Evolutionary conservation across 2,113 vertebrate species (phyloP).

Genomic region (Siniperca chuatsi): DNA sequence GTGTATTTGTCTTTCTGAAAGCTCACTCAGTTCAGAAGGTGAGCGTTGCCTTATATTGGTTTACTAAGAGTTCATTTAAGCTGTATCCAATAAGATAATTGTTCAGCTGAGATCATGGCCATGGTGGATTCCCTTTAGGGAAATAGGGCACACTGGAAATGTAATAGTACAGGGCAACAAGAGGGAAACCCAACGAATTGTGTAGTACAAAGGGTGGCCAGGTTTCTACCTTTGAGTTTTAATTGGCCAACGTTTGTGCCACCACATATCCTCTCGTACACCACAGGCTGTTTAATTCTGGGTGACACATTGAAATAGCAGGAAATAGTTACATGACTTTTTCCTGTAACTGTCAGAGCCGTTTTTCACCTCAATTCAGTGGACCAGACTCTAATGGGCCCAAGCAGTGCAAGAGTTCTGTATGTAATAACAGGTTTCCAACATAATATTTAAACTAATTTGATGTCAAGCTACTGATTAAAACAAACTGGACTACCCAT

Average conservation of each 20-base stretch:
- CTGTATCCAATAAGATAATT: slow-evolving; percentile 53
- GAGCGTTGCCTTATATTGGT: slow-evolving; percentile 35
- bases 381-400: slow-evolving; percentile 21
- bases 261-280: slow-evolving; percentile 42
- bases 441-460: slow-evolving; percentile 50
- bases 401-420: background rate
- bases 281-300: slow-evolving; percentile 19
- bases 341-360: slow-evolving; percentile 24
- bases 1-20: background rate
- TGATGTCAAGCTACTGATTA: slow-evolving; percentile 49
- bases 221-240: slow-evolving; percentile 40
- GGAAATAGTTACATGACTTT: slow-evolving; percentile 62
- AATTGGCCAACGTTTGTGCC: slow-evolving; percentile 27
- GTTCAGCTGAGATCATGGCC: slow-evolving; percentile 44
- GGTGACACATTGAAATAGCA: slow-evolving; percentile 55
- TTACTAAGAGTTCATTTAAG: slow-evolving; percentile 47
- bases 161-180: slow-evolving; percentile 36
- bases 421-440: slow-evolving; percentile 48
- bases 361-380: slow-evolving; percentile 11
- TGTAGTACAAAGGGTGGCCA: slow-evolving; percentile 35
- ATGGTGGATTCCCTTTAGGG: slow-evolving; percentile 19
- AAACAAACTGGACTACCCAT: slow-evolving; percentile 36
- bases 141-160: slow-evolving; percentile 52
- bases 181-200: slow-evolving; percentile 31
- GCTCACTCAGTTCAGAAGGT: background rate